Evolutionary conservation across 2,113 vertebrate genomes (phyloP), one percentile per base, ranked within the genome.

Genomic region (Galbula dea): DNA sequence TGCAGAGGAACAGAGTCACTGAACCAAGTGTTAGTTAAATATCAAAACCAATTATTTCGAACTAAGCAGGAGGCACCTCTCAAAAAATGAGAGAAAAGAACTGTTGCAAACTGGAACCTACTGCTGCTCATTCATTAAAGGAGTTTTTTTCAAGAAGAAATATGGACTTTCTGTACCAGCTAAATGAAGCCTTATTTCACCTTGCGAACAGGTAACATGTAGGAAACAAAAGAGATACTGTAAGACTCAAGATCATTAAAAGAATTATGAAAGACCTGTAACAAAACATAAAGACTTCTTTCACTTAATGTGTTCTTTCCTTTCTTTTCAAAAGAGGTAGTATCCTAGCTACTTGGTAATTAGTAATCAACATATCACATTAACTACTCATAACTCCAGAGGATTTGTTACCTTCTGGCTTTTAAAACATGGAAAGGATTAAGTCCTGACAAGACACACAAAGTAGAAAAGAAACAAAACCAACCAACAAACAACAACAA

Each of bases 141-240:
- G n/a, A n/a, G n/a, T n/a, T n/a, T n/a, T n/a, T n/a, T n/a, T n/a
- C n/a, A n/a, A n/a, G n/a, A 87, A 66, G 17, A 88, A 86, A 95
- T 92, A 36, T 75, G 30, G 43, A 19, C n/a, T 57, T 81, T 77
- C 43, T 43, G 37, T 72, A 76, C 37, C 34, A 89, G 67, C 32
- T 80, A 65, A 93, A 92, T 57, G n/a, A 95, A 89, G n/a, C 59
- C 68, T 32, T 76, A 41, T 79, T 94, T 97, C 91, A 93, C 66
- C 55, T 46, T 59, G 82, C 82, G 66, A 96, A 61, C 57, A 77
- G 15, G 59, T 72, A 92, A 83, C 62, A 91, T 27, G 55, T 26
- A 89, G 48, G 67, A 95, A 94, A 87, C 71, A 76, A 73, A 95
- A 88, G 51, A 78, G 20, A 78, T 52, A 77, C 84, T 63, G 52